Percentiles rank a stretch among this genome's conserved stretches.
These are phyloP conservation scores for Drosophila emarginata DNA, from an alignment of 2,888 invertebrate genomes.

Conservation along the genomic window DNA sequence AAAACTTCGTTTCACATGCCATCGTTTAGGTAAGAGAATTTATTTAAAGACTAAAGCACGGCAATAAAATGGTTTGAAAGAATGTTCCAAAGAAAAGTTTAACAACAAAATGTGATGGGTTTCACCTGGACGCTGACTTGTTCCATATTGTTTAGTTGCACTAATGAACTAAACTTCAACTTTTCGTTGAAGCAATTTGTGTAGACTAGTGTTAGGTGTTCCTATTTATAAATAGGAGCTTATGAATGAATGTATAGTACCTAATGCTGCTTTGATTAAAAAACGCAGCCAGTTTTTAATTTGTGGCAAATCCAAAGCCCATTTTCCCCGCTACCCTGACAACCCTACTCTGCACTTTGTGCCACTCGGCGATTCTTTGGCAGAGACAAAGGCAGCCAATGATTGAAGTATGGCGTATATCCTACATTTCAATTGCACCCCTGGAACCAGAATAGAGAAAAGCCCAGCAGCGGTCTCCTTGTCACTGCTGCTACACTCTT, in stretches of 20 bases:
- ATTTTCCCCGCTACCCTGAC: constrained; percentile 1
- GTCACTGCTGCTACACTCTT: constrained; percentile 43
- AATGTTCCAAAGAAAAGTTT: no score
- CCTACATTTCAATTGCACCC: constrained; percentile 75
- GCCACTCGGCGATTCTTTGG: constrained; percentile 42
- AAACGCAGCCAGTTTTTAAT: constrained; percentile 73
- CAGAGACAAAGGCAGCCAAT: constrained; percentile 57
- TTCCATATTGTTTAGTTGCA: neutral
- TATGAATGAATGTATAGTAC: constrained; percentile 29
- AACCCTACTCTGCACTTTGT: neutral
- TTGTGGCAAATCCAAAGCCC: constrained; percentile 61
- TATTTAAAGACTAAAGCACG: neutral
- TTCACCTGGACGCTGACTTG: no score
- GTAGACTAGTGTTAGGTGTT: constrained; percentile 25
- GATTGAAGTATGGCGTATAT: constrained; percentile 59
- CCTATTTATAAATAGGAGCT: neutral
- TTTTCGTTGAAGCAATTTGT: constrained; percentile 17
- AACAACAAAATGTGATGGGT: no score
- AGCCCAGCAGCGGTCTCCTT: constrained; percentile 23
- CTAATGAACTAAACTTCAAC: neutral
- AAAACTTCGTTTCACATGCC: neutral
- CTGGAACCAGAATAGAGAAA: constrained; percentile 43
- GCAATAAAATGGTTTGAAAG: no score
- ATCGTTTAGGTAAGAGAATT: neutral
- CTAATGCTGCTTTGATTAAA: constrained; percentile 77